Conservation (phyloP, 2,113 vertebrate genomes). For the Myotis lucifugus region DNA sequence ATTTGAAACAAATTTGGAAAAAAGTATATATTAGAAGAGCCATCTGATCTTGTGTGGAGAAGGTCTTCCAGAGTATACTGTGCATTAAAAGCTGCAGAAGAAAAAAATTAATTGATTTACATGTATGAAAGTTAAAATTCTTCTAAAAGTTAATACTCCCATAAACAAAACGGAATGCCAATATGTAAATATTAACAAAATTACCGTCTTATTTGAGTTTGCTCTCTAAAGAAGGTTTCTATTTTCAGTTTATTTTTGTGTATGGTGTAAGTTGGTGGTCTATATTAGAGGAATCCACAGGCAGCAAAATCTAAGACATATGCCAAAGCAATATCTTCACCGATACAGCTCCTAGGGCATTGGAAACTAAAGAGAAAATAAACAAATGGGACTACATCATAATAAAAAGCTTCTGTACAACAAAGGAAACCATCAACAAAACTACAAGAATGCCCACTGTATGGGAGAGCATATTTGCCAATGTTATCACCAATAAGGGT, state of each 20-base stretch:
- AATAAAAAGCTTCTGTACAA: too few relatives aligned
- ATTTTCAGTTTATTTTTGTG: neutral
- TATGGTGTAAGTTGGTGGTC: too few relatives aligned
- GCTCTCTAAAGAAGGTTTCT: neutral
- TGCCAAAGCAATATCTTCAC: too few relatives aligned
- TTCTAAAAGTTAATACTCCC: neutral
- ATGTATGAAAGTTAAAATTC: neutral
- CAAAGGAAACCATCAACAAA: too few relatives aligned
- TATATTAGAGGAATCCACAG: too few relatives aligned
- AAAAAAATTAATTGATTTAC: neutral
- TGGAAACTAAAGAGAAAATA: too few relatives aligned
- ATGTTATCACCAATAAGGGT: too few relatives aligned
- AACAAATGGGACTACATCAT: too few relatives aligned
- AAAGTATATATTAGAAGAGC: neutral
- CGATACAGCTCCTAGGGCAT: too few relatives aligned
- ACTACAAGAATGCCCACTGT: too few relatives aligned
- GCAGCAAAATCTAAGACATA: too few relatives aligned
- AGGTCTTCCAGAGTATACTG: neutral
- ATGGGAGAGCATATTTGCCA: too few relatives aligned
- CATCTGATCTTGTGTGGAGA: neutral
- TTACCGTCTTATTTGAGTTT: neutral
- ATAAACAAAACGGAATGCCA: neutral
- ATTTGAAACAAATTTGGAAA: neutral
- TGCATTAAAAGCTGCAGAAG: neutral
- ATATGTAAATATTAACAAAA: neutral